Evolutionary conservation across 1,140 invertebrate species (phyloP).

Genomic region (Drosophila repletoides): DNA sequence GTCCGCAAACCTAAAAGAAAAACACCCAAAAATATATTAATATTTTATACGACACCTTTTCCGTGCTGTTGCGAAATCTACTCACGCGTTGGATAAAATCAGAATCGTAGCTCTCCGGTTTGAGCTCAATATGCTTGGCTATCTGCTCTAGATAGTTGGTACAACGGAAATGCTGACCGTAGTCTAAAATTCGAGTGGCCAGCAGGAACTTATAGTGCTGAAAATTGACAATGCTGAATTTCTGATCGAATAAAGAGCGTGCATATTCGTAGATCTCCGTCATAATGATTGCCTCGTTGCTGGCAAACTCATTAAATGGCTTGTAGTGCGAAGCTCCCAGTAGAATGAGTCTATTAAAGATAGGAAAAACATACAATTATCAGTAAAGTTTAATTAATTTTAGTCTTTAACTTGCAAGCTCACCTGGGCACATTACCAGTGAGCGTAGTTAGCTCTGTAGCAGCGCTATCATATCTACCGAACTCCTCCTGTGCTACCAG

Average conservation of each 20-base stretch:
- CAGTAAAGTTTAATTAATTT: not conserved
- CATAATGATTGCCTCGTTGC: constrained; percentile 93
- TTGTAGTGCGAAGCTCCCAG: constrained; percentile 88
- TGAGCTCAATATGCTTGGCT: constrained; percentile 85
- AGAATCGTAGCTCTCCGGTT: constrained; percentile 84
- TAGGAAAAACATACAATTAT: not conserved
- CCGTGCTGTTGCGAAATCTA: not conserved
- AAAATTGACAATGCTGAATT: constrained; percentile 88
- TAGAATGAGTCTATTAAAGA: constrained; percentile 87
- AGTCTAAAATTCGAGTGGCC: constrained; percentile 90
- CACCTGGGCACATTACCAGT: constrained; percentile 69
- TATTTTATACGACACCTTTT: too few relatives aligned
- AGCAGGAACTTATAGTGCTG: constrained; percentile 90
- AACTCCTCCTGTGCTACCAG: constrained; percentile 92
- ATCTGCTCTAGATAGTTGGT: constrained; percentile 91
- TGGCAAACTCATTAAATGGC: constrained; percentile 88
- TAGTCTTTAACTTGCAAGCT: not conserved
- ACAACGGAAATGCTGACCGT: constrained; percentile 90
- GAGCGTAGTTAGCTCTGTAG: constrained; percentile 63
- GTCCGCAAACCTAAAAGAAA: constrained; percentile 52
- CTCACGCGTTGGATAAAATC: constrained; percentile 86
- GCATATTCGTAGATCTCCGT: constrained; percentile 98
- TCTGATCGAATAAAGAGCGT: constrained; percentile 89
- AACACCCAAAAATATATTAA: not conserved
- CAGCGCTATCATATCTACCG: constrained; percentile 83